Conservation (phyloP, 2,797 vertebrate species). For the Sebastes hopkinsi region DNA sequence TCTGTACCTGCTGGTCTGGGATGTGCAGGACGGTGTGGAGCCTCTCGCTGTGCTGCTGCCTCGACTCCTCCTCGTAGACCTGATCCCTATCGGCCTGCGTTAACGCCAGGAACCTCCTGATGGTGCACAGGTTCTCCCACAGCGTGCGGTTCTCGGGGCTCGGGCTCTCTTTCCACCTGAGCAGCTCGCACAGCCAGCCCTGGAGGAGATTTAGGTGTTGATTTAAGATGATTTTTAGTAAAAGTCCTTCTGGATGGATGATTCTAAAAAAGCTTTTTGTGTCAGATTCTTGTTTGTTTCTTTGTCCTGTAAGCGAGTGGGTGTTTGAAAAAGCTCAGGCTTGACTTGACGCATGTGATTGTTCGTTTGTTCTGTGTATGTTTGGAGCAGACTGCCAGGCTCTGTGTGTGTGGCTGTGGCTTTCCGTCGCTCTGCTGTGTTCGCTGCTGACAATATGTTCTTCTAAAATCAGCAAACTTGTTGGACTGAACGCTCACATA, state of each 20-base stretch:
- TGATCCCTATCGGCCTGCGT: constrained; percentile 77
- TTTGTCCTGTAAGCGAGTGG: not conserved
- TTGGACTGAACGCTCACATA: not conserved
- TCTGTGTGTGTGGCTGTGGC: not conserved
- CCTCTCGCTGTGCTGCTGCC: constrained; percentile 89
- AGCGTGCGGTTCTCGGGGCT: constrained; percentile 95
- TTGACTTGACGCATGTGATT: not conserved
- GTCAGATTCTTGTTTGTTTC: not conserved
- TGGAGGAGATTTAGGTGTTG: constrained; percentile 48
- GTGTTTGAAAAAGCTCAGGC: not conserved
- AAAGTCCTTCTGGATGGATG: no score
- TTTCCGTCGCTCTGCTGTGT: not conserved
- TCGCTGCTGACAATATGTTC: not conserved
- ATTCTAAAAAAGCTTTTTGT: not conserved
- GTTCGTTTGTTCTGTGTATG: not conserved
- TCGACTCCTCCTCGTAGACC: constrained; percentile 90
- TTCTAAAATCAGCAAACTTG: not conserved
- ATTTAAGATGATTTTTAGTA: not conserved
- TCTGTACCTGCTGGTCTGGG: constrained; percentile 70
- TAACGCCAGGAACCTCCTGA: constrained; percentile 88
- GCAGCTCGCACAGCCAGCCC: constrained; percentile 96
- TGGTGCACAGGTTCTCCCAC: constrained; percentile 98
- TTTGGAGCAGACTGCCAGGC: not conserved
- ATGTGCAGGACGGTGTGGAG: constrained; percentile 88
- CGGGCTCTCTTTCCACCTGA: constrained; percentile 96